Base-by-base conservation (phyloP, 2,888 invertebrate species). In the Apamea sordens region DNA sequence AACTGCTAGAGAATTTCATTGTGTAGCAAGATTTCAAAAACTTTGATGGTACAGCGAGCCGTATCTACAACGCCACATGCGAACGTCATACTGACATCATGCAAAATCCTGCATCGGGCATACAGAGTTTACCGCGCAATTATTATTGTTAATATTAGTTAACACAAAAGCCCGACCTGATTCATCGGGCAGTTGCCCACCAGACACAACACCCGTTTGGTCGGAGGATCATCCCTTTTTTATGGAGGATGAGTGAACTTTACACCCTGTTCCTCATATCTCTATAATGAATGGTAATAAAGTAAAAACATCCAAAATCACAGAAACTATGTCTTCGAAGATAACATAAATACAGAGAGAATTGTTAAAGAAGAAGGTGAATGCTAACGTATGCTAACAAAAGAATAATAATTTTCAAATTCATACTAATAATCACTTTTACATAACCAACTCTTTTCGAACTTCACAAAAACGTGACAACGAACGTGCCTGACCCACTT, bases 401-500 rank as follows among this genome's bases (percentile, higher is more conserved):
- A 0, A 10, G 18, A 44, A 67, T 18, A 68, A 36, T 36, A 7
- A 18, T 61, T 28, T 18, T 18, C 15, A 28, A 61, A 61, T 28
- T 7, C 7, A 61, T 8, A 61, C 61, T 28, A 18, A 5, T 6
- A 64, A 36, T 36, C 36, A 24, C 1, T 63, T 18, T 18, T 44
- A 18, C 13, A 15, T 7, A 1, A 21, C 15, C 18, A 61, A 61
- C 11, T n/a, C 13, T 56, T 36, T 36, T 18, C 21, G 21, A 50
- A n/a, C 8, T 74, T 67, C 32, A 18, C 7, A 32, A 32, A 56
- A n/a, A 61, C n/a, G 61, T 50, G 4, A 36, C 21, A n/a, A n/a
- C 53, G 15, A 21, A 50, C 63, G 87, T 50, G 32, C 11, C 67
- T 59, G 82, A n/a, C 7, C 73, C 53, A 70, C 59, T 73, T 86